phyloP scores from a whole-genome alignment of 2,797 vertebrate species.

The Garrulus glandarius region DNA sequence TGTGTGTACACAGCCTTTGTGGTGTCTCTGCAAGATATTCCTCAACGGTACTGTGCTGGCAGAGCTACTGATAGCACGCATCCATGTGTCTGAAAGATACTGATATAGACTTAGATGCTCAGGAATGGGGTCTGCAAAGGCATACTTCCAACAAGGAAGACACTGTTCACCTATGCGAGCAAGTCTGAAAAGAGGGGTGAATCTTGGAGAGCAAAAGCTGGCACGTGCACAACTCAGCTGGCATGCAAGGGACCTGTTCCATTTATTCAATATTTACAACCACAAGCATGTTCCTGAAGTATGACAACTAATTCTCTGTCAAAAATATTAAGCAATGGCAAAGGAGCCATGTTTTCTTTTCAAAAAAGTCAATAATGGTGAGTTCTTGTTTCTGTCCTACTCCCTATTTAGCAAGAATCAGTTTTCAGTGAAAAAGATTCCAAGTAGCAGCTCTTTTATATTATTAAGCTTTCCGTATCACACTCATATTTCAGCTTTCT shows the following conservation, averaged over 20 bases:
- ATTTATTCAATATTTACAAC: background rate
- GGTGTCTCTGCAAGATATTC: background rate
- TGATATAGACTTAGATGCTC: background rate
- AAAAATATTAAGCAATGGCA: background rate
- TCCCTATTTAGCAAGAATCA: background rate
- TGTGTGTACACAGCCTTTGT: fast-evolving
- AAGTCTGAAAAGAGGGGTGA: background rate
- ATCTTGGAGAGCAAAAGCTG: background rate
- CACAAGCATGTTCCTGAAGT: background rate
- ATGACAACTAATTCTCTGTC: background rate
- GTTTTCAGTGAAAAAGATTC: background rate
- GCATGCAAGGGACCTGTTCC: fast-evolving
- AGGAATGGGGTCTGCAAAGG: background rate
- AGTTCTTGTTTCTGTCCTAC: background rate
- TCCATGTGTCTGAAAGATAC: background rate
- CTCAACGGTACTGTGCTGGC: background rate
- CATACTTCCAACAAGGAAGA: background rate
- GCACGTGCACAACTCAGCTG: background rate
- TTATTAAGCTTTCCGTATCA: background rate
- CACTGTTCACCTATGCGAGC: background rate
- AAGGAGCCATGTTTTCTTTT: background rate
- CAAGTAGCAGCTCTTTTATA: background rate
- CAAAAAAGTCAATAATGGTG: background rate
- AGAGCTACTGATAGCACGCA: background rate
- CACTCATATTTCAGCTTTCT: background rate